Evolutionary conservation across 1,140 invertebrate genomes (phyloP).

Genomic region (Caenorhabditis brenneri): DNA sequence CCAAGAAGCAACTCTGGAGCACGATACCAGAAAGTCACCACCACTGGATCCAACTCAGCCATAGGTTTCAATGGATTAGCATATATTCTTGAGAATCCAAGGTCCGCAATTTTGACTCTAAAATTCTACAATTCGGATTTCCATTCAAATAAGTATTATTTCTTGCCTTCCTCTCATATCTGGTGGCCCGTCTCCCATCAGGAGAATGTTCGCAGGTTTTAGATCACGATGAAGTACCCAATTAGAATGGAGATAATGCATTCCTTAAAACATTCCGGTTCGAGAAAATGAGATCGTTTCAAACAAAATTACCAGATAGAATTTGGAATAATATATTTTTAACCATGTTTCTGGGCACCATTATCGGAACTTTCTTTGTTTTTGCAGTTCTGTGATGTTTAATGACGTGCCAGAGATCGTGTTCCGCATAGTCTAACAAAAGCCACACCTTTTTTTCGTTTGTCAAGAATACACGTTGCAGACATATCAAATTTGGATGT

Average conservation of each 20-base stretch:
- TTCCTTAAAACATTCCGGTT: constrained; percentile 74
- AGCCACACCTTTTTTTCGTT: constrained; percentile 77
- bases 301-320: constrained; percentile 78
- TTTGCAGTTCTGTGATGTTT: constrained; percentile 98
- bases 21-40: constrained; percentile 99
- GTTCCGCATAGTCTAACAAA: constrained; percentile 98
- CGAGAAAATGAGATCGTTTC: not conserved
- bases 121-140: not conserved
- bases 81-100: constrained; percentile 99
- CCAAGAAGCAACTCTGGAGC: constrained; percentile 94
- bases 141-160: not conserved
- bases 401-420: constrained; percentile 99
- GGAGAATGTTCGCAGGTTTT: constrained; percentile 99
- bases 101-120: constrained; percentile 80
- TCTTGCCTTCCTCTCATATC: constrained; percentile 85
- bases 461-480: constrained; percentile 95
- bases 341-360: constrained; percentile 95
- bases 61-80: constrained; percentile 97
- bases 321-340: constrained; percentile 98
- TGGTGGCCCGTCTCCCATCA: constrained; percentile 90
- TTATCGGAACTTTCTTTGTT: constrained; percentile 90
- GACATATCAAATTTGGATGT: constrained; percentile 69
- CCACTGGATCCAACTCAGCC: constrained; percentile 96
- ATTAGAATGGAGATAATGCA: constrained; percentile 98
- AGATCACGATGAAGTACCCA: constrained; percentile 98